Base-by-base conservation (phyloP, 2,888 invertebrate genomes). In the Hedya salicella region DNA sequence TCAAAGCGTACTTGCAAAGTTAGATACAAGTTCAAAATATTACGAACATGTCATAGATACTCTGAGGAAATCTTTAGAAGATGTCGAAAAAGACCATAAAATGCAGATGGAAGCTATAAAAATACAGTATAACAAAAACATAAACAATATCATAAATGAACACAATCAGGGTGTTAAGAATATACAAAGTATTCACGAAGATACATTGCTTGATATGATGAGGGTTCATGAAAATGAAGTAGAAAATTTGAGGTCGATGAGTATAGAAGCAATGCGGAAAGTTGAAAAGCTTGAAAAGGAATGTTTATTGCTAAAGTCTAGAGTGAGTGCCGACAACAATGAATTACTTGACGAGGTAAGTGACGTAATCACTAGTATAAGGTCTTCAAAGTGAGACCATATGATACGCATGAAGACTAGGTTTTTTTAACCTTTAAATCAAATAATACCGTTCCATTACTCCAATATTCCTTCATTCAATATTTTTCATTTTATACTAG, bases 141-240 rank as follows among this genome's bases (percentile, higher is more conserved):
- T 93, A 52, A 92, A 91, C 73, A 90, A 83, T 68, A 86, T 94
- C 62, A 82, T 93, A 21, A 91, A 91, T 62, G 91, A 93, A 73
- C 93, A 94, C 70, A 91, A 93, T 73, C 87, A 88, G 69, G 93
- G 93, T n/a, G 92, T 94, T 3, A 87, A 86, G 70, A 92, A 87
- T 70, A 86, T 94, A 73, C 94, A 94, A 78, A 84, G 81, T 68
- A 83, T 93, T 32, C 93, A 94, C 39, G 93, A 93, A 75, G 92
- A 93, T 71, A 85, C 89, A 0, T 71, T 94, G 17, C 82, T 88
- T 62, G 91, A 93, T 49, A 80, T 93, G 44, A 85, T 88, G 49
- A 87, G 86, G 68, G 83, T 86, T 48, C 91, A 93, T 72, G 93
- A 93, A 73, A 90, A 88, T 70, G 93, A 93, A 83, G 83, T 93